A percentile compares a stretch with the other conserved stretches of the same genome.
Conservation (phyloP, 2,888 invertebrate genomes). For the Penaeus monodon region DNA sequence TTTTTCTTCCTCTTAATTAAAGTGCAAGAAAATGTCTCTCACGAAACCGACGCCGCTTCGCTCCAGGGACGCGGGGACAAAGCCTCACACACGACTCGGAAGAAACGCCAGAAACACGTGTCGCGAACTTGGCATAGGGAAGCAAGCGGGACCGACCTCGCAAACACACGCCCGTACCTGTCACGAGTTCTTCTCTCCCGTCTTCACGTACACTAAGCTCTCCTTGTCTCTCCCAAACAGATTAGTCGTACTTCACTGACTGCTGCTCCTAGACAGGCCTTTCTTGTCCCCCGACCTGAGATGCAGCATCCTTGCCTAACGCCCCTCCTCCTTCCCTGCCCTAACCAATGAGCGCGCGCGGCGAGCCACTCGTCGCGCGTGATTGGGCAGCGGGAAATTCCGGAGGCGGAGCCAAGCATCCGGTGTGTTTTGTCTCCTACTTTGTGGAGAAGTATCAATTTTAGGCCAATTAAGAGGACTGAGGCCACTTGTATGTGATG, state of each 20-base stretch:
- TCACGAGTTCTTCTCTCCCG: slow-evolving; percentile 33
- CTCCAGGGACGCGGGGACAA: slow-evolving; percentile 14
- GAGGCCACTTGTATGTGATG: not conserved
- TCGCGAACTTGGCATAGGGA: not conserved
- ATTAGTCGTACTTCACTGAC: slow-evolving; percentile 58
- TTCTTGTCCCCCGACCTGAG: slow-evolving; percentile 33
- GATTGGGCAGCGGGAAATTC: slow-evolving; percentile 14
- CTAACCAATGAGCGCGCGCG: slow-evolving; percentile 12
- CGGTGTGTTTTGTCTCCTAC: not conserved
- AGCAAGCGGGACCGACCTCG: not conserved
- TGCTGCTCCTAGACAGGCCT: slow-evolving; percentile 32
- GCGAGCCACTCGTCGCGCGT: not conserved
- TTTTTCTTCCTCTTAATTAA: not conserved
- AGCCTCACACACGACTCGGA: not conserved
- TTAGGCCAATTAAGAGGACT: slow-evolving; percentile 18
- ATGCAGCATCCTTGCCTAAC: slow-evolving; percentile 8
- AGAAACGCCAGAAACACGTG: not conserved
- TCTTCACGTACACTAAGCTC: slow-evolving; percentile 43
- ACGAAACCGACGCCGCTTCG: not conserved
- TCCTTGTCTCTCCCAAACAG: slow-evolving; percentile 49
- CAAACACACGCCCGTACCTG: slow-evolving; percentile 17
- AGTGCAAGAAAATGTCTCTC: not conserved
- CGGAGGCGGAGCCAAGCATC: slow-evolving; percentile 17
- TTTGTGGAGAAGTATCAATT: slow-evolving; percentile 5
- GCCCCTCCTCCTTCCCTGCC: slow-evolving; percentile 23